These are phyloP conservation scores for Orthosia gothica DNA, from an alignment of 2,888 invertebrate genomes.

Conservation along the genomic window DNA sequence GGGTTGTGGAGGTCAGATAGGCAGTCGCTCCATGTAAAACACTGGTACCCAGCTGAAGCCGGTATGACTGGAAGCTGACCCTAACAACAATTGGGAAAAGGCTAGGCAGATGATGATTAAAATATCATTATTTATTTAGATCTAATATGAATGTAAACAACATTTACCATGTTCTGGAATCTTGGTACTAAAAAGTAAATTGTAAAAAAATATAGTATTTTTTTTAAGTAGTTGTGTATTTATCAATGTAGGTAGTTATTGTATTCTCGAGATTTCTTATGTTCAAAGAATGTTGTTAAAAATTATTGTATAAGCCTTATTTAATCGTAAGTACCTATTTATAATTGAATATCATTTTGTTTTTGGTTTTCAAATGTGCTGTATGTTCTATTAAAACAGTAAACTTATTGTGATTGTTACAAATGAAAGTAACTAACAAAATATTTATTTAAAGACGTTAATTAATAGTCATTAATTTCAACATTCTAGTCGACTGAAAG, in stretches of 20 bases:
- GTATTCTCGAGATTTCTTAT: neutral
- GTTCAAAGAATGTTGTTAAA: neutral
- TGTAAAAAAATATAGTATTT: neutral
- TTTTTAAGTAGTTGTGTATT: neutral
- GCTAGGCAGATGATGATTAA: no score
- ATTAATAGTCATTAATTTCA: slow-evolving; percentile 18
- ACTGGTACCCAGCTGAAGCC: no score
- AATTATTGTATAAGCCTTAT: slow-evolving; percentile 12
- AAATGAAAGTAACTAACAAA: slow-evolving; percentile 31
- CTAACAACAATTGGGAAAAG: no score
- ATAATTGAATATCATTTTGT: slow-evolving; percentile 7
- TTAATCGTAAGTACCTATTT: slow-evolving; percentile 14
- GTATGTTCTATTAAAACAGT: neutral
- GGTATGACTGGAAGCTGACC: no score
- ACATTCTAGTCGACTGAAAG: slow-evolving; percentile 60
- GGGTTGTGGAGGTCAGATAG: no score
- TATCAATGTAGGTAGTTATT: neutral
- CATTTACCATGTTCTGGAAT: slow-evolving; percentile 21
- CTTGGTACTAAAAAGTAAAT: slow-evolving; percentile 7
- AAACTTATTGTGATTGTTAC: neutral
- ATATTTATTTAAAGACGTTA: slow-evolving; percentile 37
- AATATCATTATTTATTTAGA: slow-evolving; percentile 28
- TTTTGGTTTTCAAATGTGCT: slow-evolving; percentile 13
- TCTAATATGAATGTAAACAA: neutral
- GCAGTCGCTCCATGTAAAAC: no score